Percentiles rank a stretch among this genome's conserved stretches.
phyloP scores from a whole-genome alignment of 2,888 invertebrate genomes.

The Melikaiella ostensackeni region DNA sequence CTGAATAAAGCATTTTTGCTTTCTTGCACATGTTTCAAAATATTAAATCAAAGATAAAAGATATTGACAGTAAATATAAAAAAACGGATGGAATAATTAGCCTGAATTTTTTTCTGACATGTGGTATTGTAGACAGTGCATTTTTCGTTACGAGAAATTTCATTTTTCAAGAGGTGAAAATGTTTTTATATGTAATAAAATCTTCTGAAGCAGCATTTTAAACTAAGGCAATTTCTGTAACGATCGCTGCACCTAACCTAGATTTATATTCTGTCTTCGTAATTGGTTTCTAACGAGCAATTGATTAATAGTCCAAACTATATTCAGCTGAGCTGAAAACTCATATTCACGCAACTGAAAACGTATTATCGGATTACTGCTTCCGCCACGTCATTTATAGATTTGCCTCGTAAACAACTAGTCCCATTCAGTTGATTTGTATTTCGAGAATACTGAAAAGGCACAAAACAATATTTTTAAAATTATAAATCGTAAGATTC shows the following conservation, averaged over 20 bases:
- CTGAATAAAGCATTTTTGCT: too few relatives aligned
- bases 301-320: conserved; percentile 45
- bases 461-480: too few relatives aligned
- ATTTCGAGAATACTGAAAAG: not conserved
- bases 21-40: too few relatives aligned
- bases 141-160: too few relatives aligned
- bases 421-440: not conserved
- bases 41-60: too few relatives aligned
- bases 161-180: not conserved
- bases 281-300: conserved; percentile 51
- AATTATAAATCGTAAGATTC: too few relatives aligned
- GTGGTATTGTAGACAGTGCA: too few relatives aligned
- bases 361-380: not conserved
- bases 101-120: not conserved
- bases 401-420: not conserved
- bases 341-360: not conserved
- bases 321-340: conserved; percentile 6
- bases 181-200: too few relatives aligned
- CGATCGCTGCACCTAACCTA: not conserved
- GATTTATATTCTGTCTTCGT: conserved; percentile 38
- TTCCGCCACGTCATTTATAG: conserved; percentile 17
- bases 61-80: too few relatives aligned
- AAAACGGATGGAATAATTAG: too few relatives aligned
- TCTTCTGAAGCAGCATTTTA: not conserved
- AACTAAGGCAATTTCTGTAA: conserved; percentile 47